A percentile compares a stretch with the other conserved stretches of the same genome.
Conservation (phyloP, 2,113 vertebrate species). For the Malurus alboscapulatus region DNA sequence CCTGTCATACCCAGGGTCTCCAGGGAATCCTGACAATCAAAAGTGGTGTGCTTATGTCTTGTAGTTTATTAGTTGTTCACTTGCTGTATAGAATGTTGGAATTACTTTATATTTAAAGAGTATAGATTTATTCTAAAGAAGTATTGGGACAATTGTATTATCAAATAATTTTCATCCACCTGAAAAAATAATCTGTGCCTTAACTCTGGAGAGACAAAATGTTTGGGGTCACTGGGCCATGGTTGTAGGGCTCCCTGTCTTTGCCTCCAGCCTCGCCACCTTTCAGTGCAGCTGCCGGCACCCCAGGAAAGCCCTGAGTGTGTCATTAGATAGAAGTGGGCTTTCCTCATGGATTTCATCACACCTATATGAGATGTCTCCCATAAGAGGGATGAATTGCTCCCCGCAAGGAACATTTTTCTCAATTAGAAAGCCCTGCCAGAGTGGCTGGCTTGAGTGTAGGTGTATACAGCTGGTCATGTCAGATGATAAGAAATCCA, state of each 20-base stretch:
- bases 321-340: background rate
- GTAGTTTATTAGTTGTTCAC: background rate
- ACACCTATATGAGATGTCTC: background rate
- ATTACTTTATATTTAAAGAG: background rate
- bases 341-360: background rate
- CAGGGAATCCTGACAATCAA: background rate
- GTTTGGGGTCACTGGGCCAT: background rate
- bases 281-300: background rate
- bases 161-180: background rate
- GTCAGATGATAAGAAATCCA: background rate
- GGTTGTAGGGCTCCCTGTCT: background rate
- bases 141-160: background rate
- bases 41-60: background rate
- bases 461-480: background rate
- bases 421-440: background rate
- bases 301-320: background rate
- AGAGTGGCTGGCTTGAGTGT: background rate
- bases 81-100: background rate
- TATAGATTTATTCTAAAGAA: background rate
- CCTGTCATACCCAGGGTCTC: background rate
- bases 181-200: background rate
- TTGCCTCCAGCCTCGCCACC: background rate
- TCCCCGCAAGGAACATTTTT: background rate
- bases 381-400: background rate
- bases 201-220: background rate